Base-by-base conservation (phyloP, 2,113 vertebrate species). In the Lampris incognitus region DNA sequence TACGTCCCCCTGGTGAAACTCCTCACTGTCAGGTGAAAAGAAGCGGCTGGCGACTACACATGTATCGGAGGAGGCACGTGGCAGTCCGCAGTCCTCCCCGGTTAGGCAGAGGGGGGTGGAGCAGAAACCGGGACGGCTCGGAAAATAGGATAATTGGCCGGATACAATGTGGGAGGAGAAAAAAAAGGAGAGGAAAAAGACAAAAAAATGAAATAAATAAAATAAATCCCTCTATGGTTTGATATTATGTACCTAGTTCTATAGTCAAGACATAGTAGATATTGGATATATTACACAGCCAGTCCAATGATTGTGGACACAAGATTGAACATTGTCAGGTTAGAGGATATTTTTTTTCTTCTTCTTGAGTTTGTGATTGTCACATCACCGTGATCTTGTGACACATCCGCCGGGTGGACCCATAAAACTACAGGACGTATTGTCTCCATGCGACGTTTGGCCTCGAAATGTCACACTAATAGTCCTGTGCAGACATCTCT, bases 401-500 rank as follows among this genome's bases (percentile, higher is more conserved):
- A 87, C 84, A 55, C 66, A 37, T 59, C 85, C 81, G 83, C 2
- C 57, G 5, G 24, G 46, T n/a, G 58, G 54, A 68, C 83, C 24
- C 71, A 65, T 66, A 64, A 66, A 80, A 74, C 72, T 4, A 79
- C 69, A 59, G 67, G 52, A 82, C 49, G n/a, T 36, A 4, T 44
- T 9, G 59, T 78, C 82, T 65, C 24, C 24, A 76, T 64, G 70
- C 76, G 64, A 60, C 70, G 83, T 87, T 78, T 63, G 82, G 70
- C 71, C 24, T 88, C 76, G 76, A 77, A 69, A 78, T 74, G 83
- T 83, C 81, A 88, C 81, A 77, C 63, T 55, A 84, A 79, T 72
- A 72, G 63, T 66, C 85, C 85, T 85, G 69, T 57, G 80, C 13
- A 2, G 74, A 86, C 81, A 91, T 85, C 82, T 91, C 87, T 89